Base-by-base conservation (phyloP, 2,888 invertebrate species). In the Plagiodera versicolora region DNA sequence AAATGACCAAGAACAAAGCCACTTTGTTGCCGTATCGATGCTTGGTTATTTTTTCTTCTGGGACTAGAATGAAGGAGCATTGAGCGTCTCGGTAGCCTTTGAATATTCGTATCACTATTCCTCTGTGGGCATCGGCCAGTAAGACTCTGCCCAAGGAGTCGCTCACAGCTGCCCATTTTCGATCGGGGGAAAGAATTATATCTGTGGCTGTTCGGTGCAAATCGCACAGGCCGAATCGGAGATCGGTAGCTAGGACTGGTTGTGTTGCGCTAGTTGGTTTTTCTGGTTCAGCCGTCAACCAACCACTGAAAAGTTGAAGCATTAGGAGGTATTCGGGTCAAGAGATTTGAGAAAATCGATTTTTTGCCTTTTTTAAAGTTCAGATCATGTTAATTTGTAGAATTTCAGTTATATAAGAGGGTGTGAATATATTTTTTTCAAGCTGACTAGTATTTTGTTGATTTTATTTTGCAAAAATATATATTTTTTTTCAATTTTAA, bases 21-120 rank as follows among this genome's bases (percentile, higher is more conserved):
- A 87, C 83, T 71, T 87, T 75, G 56, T 74, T 74, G 35, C 74
- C 76, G 2, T 69, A 57, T 32, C 71, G 70, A 55, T 73, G 73
- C 61, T 77, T 77, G 2, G 72, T 70, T 45, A 74, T 78, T 61
- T 78, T 80, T 63, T 86, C 87, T 74, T 93, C 92, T 30, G 85
- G 83, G 0, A 93, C 91, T 80, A 94, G 91, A 45, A 98, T 83
- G 87, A 97, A 98, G 1, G 93, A 94, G 77, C 95, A 94, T 77
- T 98, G 93, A 0, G 98, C 97, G 77, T 98, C 95, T 53, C 98
- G 85, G 79, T 95, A 98, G 2, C 98, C 98, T 83, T 98, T 98
- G 86, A 96, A 95, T 75, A 97, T 88, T 54, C 94, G 85, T 39
- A 96, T 81, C 19, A 92, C 87, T 55, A 91, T 84, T 0, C 95